These are phyloP conservation scores for Eledone cirrhosa DNA, from an alignment of 2,888 invertebrate genomes.

Conservation along the genomic window DNA sequence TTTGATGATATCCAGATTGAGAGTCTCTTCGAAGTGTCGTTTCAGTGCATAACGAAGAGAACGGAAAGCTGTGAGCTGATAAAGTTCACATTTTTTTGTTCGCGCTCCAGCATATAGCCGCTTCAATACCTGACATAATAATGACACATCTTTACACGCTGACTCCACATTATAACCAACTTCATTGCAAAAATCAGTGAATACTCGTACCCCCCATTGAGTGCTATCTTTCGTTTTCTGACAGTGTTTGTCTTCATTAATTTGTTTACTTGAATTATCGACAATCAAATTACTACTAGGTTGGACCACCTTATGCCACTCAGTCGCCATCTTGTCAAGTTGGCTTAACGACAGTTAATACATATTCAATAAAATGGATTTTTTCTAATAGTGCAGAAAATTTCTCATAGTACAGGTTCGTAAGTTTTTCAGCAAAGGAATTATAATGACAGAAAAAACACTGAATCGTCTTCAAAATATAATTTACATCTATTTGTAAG, in stretches of 20 bases:
- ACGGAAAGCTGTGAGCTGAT: constrained; percentile 19
- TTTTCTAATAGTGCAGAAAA: constrained; percentile 21
- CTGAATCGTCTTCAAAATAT: too few relatives aligned
- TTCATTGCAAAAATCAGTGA: constrained; percentile 19
- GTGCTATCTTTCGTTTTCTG: constrained; percentile 9
- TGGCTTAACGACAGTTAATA: not conserved
- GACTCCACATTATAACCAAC: not conserved
- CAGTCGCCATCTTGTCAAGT: constrained; percentile 19
- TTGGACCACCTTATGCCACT: not conserved
- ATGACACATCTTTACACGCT: not conserved
- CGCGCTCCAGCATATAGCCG: constrained; percentile 5
- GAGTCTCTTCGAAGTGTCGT: not conserved
- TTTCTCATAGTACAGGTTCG: not conserved
- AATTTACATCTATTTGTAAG: too few relatives aligned
- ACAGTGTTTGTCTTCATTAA: not conserved
- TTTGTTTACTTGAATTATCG: not conserved
- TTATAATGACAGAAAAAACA: too few relatives aligned
- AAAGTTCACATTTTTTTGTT: constrained; percentile 23
- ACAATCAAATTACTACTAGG: not conserved
- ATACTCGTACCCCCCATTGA: not conserved
- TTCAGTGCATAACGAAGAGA: constrained; percentile 14
- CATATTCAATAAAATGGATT: constrained; percentile 20
- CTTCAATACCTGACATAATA: constrained; percentile 9
- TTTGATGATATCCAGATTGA: constrained; percentile 16
- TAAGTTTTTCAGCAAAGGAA: too few relatives aligned